Evolutionary conservation across 2,797 vertebrate species (phyloP).

Genomic region (Pseudopleuronectes americanus): DNA sequence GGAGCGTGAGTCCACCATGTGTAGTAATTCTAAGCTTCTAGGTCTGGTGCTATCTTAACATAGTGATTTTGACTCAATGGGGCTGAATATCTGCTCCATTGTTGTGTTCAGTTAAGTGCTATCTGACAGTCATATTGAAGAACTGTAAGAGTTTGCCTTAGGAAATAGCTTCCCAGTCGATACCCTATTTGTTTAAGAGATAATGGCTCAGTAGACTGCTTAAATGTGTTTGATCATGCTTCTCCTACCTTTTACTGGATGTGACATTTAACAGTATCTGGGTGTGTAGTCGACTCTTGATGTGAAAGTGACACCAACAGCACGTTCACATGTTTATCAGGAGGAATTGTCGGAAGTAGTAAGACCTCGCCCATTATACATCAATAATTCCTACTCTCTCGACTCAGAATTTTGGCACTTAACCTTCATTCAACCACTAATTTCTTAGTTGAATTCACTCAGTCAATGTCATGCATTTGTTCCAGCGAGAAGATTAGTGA

Average conservation of each 20-base stretch:
- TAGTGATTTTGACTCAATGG: slow-evolving; percentile 15
- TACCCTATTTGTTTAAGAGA: slow-evolving; percentile 75
- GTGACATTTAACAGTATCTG: slow-evolving; percentile 83
- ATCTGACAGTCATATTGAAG: slow-evolving; percentile 14
- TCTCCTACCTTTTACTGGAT: slow-evolving; percentile 69
- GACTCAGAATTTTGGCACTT: slow-evolving; percentile 23
- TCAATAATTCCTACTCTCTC: slow-evolving; percentile 38
- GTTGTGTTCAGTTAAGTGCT: slow-evolving; percentile 4
- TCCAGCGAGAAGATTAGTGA: not conserved
- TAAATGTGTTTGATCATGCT: slow-evolving; percentile 81
- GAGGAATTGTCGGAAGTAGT: slow-evolving; percentile 32
- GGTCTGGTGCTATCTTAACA: slow-evolving; percentile 1
- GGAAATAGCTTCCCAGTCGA: slow-evolving; percentile 40
- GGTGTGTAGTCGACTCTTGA: slow-evolving; percentile 65
- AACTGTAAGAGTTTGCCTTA: slow-evolving; percentile 22
- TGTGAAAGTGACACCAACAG: slow-evolving; percentile 48
- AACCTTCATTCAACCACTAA: slow-evolving; percentile 45
- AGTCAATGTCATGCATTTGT: slow-evolving; percentile 8
- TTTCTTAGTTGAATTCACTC: slow-evolving; percentile 54
- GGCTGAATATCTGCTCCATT: slow-evolving; percentile 8
- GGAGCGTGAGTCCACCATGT: not conserved
- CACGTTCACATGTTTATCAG: slow-evolving; percentile 8
- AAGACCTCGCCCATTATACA: slow-evolving; percentile 40
- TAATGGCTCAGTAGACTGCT: slow-evolving; percentile 73
- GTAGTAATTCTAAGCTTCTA: not conserved